A percentile compares a stretch with the other conserved stretches of the same genome.
These are phyloP conservation scores for Abrostola tripartita DNA, from an alignment of 2,888 invertebrate genomes.

Conservation along the genomic window DNA sequence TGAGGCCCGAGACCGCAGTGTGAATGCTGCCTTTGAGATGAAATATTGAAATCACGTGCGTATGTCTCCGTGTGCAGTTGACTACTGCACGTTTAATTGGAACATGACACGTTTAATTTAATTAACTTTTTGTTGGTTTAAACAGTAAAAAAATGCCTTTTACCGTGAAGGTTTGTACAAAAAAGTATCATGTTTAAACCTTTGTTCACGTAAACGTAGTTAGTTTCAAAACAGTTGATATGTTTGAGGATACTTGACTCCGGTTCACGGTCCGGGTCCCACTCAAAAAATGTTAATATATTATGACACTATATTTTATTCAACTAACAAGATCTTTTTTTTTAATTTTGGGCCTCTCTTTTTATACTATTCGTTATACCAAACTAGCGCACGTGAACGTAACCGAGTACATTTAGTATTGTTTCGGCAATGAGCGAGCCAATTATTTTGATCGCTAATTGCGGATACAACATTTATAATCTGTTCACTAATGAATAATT, in stretches of 20 bases:
- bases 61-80: conserved; percentile 59
- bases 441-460: neutral
- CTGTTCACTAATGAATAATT: too few relatives aligned
- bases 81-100: conserved; percentile 51
- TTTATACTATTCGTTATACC: conserved; percentile 38
- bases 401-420: conserved; percentile 20
- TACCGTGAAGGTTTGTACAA: conserved; percentile 33
- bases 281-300: conserved; percentile 55
- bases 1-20: conserved; percentile 80
- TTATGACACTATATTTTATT: conserved; percentile 62
- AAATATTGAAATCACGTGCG: conserved; percentile 81
- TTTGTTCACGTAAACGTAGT: conserved; percentile 41
- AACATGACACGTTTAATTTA: conserved; percentile 39
- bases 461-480: neutral
- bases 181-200: conserved; percentile 44
- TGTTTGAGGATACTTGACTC: conserved; percentile 54
- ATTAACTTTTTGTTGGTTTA: conserved; percentile 40
- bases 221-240: conserved; percentile 34
- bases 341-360: conserved; percentile 49
- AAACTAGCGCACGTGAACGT: conserved; percentile 17
- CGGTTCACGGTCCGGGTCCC: conserved; percentile 54
- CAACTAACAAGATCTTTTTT: conserved; percentile 43
- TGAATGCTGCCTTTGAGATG: conserved; percentile 79
- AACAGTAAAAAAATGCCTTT: conserved; percentile 31
- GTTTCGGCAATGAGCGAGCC: neutral